phyloP scores from a whole-genome alignment of 2,888 invertebrate species.

The Cheilosia urbana region DNA sequence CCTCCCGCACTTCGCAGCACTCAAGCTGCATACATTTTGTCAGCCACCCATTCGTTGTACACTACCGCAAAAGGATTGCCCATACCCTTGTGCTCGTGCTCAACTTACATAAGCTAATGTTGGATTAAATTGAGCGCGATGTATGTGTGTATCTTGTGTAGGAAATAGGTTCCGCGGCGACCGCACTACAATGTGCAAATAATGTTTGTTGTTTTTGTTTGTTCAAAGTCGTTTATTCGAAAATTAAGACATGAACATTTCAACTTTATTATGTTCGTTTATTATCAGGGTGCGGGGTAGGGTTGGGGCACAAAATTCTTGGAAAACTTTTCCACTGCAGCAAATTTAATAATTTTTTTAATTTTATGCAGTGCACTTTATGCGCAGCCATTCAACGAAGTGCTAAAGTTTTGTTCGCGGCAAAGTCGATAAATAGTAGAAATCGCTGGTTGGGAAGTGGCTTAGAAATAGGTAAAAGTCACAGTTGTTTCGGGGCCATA shows the following conservation, averaged over 20 bases:
- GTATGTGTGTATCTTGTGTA: background rate
- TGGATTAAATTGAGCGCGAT: slow-evolving; percentile 55
- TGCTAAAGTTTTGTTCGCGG: slow-evolving; percentile 14
- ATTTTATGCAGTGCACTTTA: slow-evolving; percentile 44
- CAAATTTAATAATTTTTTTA: slow-evolving; percentile 19
- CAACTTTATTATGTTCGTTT: slow-evolving; percentile 49
- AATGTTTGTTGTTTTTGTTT: slow-evolving; percentile 67
- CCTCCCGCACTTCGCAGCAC: slow-evolving; percentile 34
- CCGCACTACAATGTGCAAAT: slow-evolving; percentile 39
- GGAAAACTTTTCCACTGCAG: slow-evolving; percentile 22
- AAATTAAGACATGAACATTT: slow-evolving; percentile 64
- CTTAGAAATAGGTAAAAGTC: too few relatives aligned
- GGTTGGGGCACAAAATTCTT: background rate
- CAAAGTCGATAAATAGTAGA: slow-evolving; percentile 8
- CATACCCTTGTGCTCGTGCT: background rate
- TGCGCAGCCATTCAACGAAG: slow-evolving; percentile 16
- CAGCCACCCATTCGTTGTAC: background rate
- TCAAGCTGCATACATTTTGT: slow-evolving; percentile 33
- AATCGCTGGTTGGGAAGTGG: background rate
- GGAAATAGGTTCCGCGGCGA: slow-evolving; percentile 7
- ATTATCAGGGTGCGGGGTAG: background rate
- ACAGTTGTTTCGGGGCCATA: too few relatives aligned
- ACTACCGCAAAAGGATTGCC: slow-evolving; percentile 6
- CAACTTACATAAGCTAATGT: slow-evolving; percentile 46
- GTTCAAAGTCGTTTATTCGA: slow-evolving; percentile 62